These are phyloP conservation scores for Agrotis exclamationis DNA, from an alignment of 2,888 invertebrate species.

Conservation along the genomic window DNA sequence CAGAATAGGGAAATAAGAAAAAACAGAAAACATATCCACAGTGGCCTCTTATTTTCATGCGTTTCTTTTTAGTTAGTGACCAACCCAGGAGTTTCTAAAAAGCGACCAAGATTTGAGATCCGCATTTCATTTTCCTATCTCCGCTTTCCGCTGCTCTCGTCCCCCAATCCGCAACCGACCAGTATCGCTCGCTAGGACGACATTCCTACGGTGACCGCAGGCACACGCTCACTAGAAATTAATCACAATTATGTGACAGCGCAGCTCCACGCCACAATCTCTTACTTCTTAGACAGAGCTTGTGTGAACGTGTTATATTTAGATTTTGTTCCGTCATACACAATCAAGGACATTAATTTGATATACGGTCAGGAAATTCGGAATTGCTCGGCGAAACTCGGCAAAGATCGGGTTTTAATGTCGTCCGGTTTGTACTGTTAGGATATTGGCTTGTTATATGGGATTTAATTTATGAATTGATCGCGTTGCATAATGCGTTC, in stretches of 20 bases:
- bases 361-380: constrained; percentile 59
- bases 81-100: not conserved
- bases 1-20: not conserved
- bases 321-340: constrained; percentile 63
- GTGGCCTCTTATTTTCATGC: too few relatives aligned
- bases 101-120: too few relatives aligned
- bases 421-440: constrained; percentile 50
- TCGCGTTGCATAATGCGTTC: constrained; percentile 38
- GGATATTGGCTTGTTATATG: constrained; percentile 47
- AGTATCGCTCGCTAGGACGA: constrained; percentile 79
- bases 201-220: constrained; percentile 87
- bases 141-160: constrained; percentile 69
- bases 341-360: constrained; percentile 61
- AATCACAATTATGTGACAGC: constrained; percentile 90
- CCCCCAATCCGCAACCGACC: constrained; percentile 48
- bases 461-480: constrained; percentile 58
- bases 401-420: constrained; percentile 26
- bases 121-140: not conserved
- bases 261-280: constrained; percentile 72
- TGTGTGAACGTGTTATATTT: constrained; percentile 68
- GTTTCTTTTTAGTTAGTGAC: not conserved
- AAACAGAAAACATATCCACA: not conserved
- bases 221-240: constrained; percentile 87
- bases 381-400: constrained; percentile 45
- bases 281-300: constrained; percentile 70